Conservation (phyloP, 2,888 invertebrate genomes). For the Amphipyra berbera region DNA sequence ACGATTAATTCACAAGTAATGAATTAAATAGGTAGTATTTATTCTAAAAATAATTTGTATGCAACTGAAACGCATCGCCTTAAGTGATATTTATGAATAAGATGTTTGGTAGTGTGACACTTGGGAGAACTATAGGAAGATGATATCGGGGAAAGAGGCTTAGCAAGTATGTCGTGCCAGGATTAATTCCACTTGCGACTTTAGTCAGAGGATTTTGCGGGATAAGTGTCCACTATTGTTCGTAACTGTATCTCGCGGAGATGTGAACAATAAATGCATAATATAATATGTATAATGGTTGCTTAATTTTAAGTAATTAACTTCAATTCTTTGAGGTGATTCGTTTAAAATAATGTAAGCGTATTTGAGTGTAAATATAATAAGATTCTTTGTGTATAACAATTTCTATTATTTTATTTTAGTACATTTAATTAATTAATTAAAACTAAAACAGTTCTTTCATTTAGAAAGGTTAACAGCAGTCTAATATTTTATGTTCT, state of each 20-base stretch:
- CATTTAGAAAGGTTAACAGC: neutral
- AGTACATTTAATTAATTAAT: neutral
- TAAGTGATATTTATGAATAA: neutral
- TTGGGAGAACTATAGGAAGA: conserved; percentile 1
- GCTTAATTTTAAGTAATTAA: no score
- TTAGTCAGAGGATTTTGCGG: conserved; percentile 34
- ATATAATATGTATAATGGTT: no score
- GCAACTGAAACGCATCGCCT: neutral
- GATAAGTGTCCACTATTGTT: conserved; percentile 39
- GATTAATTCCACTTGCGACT: conserved; percentile 39
- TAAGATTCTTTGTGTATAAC: no score
- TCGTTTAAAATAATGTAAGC: no score
- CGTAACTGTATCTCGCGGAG: conserved; percentile 10
- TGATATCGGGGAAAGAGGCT: conserved; percentile 41
- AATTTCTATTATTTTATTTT: neutral
- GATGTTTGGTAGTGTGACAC: neutral
- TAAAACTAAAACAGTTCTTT: no score
- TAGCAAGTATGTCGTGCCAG: conserved; percentile 33
- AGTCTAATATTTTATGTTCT: conserved; percentile 2
- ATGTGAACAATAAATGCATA: conserved; percentile 17
- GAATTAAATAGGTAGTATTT: no score
- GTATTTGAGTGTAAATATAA: no score
- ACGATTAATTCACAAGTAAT: no score
- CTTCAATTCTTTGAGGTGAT: no score
- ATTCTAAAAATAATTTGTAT: no score